Percentiles rank a stretch among this genome's conserved stretches.
These are phyloP conservation scores for Pararge aegeria DNA, from an alignment of 1,140 invertebrate species.

Conservation along the genomic window DNA sequence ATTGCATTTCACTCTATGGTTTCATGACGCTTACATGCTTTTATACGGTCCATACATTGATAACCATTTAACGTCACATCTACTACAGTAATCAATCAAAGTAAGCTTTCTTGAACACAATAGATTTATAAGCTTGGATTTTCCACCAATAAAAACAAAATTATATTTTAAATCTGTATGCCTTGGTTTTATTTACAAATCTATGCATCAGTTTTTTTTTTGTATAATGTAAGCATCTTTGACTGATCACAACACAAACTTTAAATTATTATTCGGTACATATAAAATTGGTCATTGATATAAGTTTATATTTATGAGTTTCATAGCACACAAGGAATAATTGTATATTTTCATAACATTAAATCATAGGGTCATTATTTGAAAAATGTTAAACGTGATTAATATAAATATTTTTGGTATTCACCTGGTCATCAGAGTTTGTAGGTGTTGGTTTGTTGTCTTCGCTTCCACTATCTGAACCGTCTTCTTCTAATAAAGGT, in stretches of 20 bases:
- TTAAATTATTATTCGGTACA: not conserved
- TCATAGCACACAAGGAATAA: no score
- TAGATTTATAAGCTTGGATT: not conserved
- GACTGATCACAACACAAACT: constrained; percentile 6
- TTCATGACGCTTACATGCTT: constrained; percentile 27
- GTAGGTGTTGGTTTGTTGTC: constrained; percentile 75
- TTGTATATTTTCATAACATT: no score
- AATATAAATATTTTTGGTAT: constrained; percentile 39
- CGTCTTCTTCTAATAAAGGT: constrained; percentile 85
- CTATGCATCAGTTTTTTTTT: no score
- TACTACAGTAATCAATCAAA: constrained; percentile 16
- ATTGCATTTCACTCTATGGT: constrained; percentile 35
- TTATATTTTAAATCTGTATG: not conserved
- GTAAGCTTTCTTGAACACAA: constrained; percentile 1
- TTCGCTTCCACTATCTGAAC: constrained; percentile 77
- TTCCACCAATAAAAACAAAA: not conserved
- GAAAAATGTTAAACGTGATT: not conserved
- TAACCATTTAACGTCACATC: constrained; percentile 15
- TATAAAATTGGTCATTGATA: not conserved
- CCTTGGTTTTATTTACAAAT: no score
- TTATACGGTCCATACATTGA: constrained; percentile 13
- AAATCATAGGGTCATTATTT: no score
- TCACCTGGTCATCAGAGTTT: constrained; percentile 81
- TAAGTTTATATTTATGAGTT: no score
- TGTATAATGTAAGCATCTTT: constrained; percentile 14